Conservation (phyloP, 37 sponge, comb jelly and placozoan genomes). For the Halichondria panicea region DNA sequence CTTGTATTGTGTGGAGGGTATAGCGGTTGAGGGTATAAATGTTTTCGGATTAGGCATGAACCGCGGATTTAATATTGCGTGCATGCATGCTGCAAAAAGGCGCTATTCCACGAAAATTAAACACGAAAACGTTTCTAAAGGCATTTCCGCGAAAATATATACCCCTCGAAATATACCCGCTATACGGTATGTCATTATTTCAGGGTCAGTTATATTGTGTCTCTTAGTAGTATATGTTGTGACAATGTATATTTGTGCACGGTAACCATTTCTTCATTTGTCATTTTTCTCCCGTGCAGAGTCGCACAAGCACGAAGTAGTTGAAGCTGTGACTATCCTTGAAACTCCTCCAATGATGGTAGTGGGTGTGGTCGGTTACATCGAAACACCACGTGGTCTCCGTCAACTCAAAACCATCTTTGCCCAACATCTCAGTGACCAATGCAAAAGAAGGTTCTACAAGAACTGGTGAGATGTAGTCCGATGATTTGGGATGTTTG, state of each 20-base stretch:
- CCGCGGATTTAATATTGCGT: no score
- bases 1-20: no score
- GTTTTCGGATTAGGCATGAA: no score
- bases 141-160: no score
- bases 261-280: no score
- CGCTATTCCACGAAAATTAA: no score
- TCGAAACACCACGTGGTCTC: constrained; percentile 97
- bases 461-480: constrained; percentile 92
- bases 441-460: constrained; percentile 98
- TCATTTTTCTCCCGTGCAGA: constrained; percentile 41
- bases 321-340: constrained; percentile 97
- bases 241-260: neutral
- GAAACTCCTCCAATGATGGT: constrained; percentile 96
- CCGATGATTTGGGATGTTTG: neutral
- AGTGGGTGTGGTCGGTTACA: constrained; percentile 97
- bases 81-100: no score
- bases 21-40: no score
- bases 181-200: no score
- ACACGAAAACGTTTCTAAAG: no score
- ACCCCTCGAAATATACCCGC: no score
- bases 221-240: neutral
- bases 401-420: constrained; percentile 93
- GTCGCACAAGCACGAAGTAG: constrained; percentile 90
- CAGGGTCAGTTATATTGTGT: no score
- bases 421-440: constrained; percentile 96